Percentiles rank a stretch among this genome's conserved stretches.
These are phyloP conservation scores for Epinotia nisella DNA, from an alignment of 2,888 invertebrate genomes.

Conservation along the genomic window DNA sequence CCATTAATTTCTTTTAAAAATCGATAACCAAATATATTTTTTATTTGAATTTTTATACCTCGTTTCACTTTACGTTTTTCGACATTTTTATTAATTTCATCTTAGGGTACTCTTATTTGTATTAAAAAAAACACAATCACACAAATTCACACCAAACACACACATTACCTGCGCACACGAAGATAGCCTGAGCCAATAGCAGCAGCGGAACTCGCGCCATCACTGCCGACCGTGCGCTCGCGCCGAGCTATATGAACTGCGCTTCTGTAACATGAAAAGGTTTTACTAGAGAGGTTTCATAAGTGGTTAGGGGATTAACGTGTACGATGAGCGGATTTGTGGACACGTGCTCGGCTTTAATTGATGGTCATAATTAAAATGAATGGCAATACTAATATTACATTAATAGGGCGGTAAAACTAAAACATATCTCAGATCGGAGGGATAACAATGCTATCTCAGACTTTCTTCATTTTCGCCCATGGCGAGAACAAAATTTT, in stretches of 20 bases:
- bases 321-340: background rate
- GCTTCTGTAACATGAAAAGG: slow-evolving; percentile 41
- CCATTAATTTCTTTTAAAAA: no score
- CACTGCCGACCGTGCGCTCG: slow-evolving; percentile 57
- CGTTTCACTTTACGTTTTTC: no score
- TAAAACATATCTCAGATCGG: no score
- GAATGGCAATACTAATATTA: background rate
- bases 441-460: no score
- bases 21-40: no score
- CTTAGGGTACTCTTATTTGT: background rate
- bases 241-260: slow-evolving; percentile 60
- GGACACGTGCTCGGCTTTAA: background rate
- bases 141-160: slow-evolving; percentile 16
- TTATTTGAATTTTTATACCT: background rate
- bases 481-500: no score
- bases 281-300: slow-evolving; percentile 4
- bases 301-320: slow-evolving; percentile 15
- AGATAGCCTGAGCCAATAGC: slow-evolving; percentile 52
- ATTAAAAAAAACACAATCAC: background rate
- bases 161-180: slow-evolving; percentile 56
- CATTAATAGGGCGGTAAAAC: no score
- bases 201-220: slow-evolving; percentile 58
- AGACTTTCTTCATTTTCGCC: no score
- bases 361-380: background rate
- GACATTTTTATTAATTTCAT: background rate